These are phyloP conservation scores for Pentamera pediparva DNA, from an alignment of 53 echinoderm and acorn worm species.

Conservation along the genomic window DNA sequence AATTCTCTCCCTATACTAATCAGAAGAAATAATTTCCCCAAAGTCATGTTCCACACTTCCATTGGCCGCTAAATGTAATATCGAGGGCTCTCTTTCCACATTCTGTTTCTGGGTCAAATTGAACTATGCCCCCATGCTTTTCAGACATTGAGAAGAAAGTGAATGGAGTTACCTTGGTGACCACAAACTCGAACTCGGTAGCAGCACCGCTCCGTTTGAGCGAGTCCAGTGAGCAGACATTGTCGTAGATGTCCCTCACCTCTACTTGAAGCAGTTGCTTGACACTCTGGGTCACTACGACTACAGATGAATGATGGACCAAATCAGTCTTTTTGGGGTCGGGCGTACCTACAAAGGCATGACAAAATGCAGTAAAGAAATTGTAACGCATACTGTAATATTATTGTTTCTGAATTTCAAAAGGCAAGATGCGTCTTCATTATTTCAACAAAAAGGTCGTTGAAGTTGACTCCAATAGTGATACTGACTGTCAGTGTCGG, in stretches of 20 bases:
- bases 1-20: too few relatives aligned
- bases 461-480: too few relatives aligned
- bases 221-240: slow-evolving; percentile 63
- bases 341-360: slow-evolving; percentile 53
- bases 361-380: not conserved
- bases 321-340: slow-evolving; percentile 84
- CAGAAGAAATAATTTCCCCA: too few relatives aligned
- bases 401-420: too few relatives aligned
- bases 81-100: not conserved
- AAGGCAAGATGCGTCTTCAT: too few relatives aligned
- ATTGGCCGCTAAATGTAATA: not conserved
- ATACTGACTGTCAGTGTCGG: too few relatives aligned
- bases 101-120: too few relatives aligned
- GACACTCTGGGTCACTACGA: slow-evolving; percentile 50
- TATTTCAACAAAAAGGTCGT: too few relatives aligned
- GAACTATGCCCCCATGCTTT: too few relatives aligned
- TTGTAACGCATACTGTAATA: too few relatives aligned
- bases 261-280: slow-evolving; percentile 64
- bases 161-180: slow-evolving; percentile 47
- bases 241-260: slow-evolving; percentile 71
- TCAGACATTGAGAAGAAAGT: too few relatives aligned
- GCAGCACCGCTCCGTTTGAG: slow-evolving; percentile 32
- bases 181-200: slow-evolving; percentile 53
- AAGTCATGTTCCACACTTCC: too few relatives aligned
- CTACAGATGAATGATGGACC: slow-evolving; percentile 81